phyloP scores from a whole-genome alignment of 92 coral and sea anemone species.

The Siderastrea siderea region DNA sequence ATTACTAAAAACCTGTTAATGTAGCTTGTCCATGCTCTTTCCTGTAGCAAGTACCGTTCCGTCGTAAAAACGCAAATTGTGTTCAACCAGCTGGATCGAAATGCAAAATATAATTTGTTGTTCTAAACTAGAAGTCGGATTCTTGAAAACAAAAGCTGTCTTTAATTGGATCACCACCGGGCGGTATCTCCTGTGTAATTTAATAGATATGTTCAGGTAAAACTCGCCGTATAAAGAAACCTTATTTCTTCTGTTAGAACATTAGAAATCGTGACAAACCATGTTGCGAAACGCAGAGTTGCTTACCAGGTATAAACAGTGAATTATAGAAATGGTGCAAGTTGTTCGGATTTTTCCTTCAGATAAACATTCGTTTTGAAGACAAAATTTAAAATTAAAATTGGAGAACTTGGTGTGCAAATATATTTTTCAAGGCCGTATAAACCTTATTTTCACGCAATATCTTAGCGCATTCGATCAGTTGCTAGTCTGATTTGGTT shows the following conservation, averaged over 20 bases:
- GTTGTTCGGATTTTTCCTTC: not conserved
- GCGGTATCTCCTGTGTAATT: not conserved
- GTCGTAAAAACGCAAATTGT: not conserved
- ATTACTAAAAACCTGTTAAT: not conserved
- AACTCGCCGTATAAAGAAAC: not conserved
- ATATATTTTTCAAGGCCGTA: not conserved
- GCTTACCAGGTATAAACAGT: not conserved
- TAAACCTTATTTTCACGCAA: not conserved
- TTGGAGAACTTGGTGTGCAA: not conserved
- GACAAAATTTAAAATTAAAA: not conserved
- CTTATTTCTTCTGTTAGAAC: not conserved
- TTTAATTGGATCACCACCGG: not conserved
- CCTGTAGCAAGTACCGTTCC: not conserved
- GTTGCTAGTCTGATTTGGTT: too few relatives aligned
- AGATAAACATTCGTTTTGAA: not conserved
- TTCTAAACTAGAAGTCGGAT: not conserved
- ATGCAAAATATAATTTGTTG: not conserved
- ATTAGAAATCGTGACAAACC: not conserved
- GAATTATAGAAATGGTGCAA: not conserved
- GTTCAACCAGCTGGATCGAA: not conserved
- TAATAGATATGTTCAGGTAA: slow-evolving; percentile 5
- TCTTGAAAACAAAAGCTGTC: slow-evolving; percentile 22
- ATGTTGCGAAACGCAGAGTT: not conserved
- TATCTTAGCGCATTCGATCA: not conserved
- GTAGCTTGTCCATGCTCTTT: not conserved